A percentile compares a stretch with the other conserved stretches of the same genome.
phyloP scores from a whole-genome alignment of 2,113 vertebrate genomes.

The Xenopus laevis region DNA sequence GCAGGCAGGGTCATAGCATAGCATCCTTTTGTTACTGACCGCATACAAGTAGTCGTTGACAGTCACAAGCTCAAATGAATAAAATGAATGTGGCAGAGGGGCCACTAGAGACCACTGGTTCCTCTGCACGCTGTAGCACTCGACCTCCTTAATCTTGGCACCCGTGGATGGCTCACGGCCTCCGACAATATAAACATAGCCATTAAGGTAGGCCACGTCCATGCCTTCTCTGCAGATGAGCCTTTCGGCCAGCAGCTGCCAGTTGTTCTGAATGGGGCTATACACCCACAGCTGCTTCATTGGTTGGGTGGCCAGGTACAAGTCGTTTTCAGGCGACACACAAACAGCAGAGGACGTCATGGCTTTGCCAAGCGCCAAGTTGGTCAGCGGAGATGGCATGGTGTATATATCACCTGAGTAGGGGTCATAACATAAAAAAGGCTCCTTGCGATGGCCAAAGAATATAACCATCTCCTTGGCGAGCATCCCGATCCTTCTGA shows the following conservation, averaged over 20 bases:
- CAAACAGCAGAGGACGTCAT: constrained; percentile 76
- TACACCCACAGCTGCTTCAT: constrained; percentile 83
- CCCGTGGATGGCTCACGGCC: constrained; percentile 75
- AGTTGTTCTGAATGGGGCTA: constrained; percentile 72
- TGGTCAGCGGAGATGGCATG: constrained; percentile 73
- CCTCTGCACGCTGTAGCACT: constrained; percentile 82
- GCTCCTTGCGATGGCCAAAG: constrained; percentile 78
- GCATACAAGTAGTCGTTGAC: constrained; percentile 78
- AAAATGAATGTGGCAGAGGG: constrained; percentile 76
- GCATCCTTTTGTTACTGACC: constrained; percentile 78
- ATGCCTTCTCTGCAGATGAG: constrained; percentile 74
- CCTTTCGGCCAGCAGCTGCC: constrained; percentile 78
- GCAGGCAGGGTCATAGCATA: constrained; percentile 77
- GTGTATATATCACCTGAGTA: constrained; percentile 76
- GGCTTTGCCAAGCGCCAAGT: constrained; percentile 73
- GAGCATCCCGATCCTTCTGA: constrained; percentile 72
- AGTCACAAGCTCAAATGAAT: constrained; percentile 78
- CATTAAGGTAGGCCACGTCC: constrained; percentile 78
- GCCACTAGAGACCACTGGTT: constrained; percentile 83
- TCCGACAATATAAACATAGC: constrained; percentile 79
- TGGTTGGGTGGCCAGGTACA: constrained; percentile 79
- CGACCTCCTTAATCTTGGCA: constrained; percentile 75
- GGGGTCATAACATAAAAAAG: constrained; percentile 81
- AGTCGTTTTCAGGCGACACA: constrained; percentile 74
- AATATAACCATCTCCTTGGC: constrained; percentile 84